A percentile compares a stretch with the other conserved stretches of the same genome.
phyloP scores from a whole-genome alignment of 2,797 vertebrate species.

The Parauchenoglanis punctatus region DNA sequence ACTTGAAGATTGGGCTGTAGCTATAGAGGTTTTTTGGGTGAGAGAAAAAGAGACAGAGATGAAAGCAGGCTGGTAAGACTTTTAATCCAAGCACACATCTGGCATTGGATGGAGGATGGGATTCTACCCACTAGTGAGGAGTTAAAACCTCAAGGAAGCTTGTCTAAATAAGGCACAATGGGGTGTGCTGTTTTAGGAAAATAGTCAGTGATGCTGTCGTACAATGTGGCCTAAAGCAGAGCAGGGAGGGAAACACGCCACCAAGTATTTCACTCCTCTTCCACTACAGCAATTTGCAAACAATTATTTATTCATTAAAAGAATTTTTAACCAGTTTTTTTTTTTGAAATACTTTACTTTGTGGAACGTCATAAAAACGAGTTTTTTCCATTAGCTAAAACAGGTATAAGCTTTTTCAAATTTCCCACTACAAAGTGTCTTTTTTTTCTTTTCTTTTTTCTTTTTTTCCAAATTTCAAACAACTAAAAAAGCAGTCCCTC shows the following conservation, averaged over 20 bases:
- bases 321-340: background rate
- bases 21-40: background rate
- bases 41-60: background rate
- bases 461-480: background rate
- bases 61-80: background rate
- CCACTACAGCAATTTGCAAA: conserved; percentile 4
- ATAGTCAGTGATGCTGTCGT: background rate
- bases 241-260: too few species aligned
- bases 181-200: conserved; percentile 1
- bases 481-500: background rate
- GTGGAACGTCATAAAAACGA: background rate
- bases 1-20: background rate
- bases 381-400: background rate
- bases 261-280: background rate
- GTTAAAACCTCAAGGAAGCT: background rate
- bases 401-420: background rate
- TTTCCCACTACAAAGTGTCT: background rate
- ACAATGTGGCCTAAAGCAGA: background rate
- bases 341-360: background rate
- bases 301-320: background rate
- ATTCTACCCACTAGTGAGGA: background rate
- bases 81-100: conserved; percentile 29
- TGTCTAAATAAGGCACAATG: conserved; percentile 4
- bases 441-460: background rate
- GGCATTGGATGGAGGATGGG: background rate